These are phyloP conservation scores for Stichopus horrens DNA, from an alignment of 53 echinoderm and acorn worm species.

Conservation along the genomic window DNA sequence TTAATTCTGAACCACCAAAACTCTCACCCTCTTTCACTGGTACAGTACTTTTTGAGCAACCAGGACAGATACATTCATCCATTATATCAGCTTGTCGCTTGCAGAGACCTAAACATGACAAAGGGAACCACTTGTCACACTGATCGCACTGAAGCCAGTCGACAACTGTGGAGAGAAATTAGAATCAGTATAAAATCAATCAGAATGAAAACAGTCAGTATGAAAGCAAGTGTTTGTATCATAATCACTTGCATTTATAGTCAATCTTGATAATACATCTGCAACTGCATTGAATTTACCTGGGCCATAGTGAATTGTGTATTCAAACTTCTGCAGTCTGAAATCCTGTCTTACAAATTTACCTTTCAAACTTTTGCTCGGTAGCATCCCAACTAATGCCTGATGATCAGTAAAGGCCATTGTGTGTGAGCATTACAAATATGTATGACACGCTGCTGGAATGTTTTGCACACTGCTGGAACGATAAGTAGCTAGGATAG, in stretches of 20 bases:
- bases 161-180: conserved; percentile 12
- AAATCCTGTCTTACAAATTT: conserved; percentile 53
- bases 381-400: conserved; percentile 45
- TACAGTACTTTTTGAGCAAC: no score
- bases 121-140: conserved; percentile 51
- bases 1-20: no score
- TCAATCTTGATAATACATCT: conserved; percentile 19
- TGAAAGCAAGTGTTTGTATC: conserved; percentile 25
- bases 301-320: conserved; percentile 48
- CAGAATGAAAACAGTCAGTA: conserved; percentile 25
- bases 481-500: conserved; percentile 41
- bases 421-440: no score
- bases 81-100: no score
- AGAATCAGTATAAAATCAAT: no score
- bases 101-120: neutral
- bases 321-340: neutral
- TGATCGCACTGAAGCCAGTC: conserved; percentile 57
- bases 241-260: neutral
- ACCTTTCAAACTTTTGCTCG: conserved; percentile 27
- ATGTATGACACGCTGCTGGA: no score
- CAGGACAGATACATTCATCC: no score
- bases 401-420: no score
- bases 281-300: conserved; percentile 32
- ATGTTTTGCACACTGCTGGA: neutral
- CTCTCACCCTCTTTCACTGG: no score